Evolutionary conservation across 2,797 vertebrate species (phyloP).

Genomic region (Cossypha heuglini): DNA sequence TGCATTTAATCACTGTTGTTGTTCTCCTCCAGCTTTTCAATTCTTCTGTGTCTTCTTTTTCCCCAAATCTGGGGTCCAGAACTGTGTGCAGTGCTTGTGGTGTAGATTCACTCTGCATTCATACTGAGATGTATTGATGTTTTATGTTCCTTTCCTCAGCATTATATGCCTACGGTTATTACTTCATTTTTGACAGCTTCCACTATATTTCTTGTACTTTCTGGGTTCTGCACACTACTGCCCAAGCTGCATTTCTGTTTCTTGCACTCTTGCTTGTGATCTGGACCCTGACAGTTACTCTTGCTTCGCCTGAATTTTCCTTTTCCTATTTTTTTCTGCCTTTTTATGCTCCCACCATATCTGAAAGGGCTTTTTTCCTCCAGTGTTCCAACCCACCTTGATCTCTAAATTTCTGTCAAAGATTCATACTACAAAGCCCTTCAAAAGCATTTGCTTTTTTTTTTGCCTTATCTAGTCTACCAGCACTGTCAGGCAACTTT

Average conservation of each 20-base stretch:
- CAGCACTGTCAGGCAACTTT: constrained; percentile 46
- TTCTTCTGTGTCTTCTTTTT: not conserved
- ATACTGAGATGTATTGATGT: not conserved
- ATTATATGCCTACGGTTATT: not conserved
- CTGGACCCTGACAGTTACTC: not conserved
- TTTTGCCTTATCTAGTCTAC: constrained; percentile 18
- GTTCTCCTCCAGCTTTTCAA: not conserved
- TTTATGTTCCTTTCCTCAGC: not conserved
- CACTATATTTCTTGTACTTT: not conserved
- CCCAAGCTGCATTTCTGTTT: not conserved
- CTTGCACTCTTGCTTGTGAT: not conserved
- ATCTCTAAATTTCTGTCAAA: constrained; percentile 36
- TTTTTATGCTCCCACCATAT: not conserved
- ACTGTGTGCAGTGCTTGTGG: not conserved
- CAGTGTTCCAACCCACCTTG: constrained; percentile 13
- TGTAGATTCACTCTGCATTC: not conserved
- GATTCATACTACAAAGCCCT: constrained; percentile 30
- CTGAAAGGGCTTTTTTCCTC: constrained; percentile 26
- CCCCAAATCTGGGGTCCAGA: not conserved
- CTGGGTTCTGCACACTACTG: not conserved
- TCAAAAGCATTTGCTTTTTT: constrained; percentile 40
- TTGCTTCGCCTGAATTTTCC: not conserved
- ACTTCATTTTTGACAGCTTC: constrained; percentile 11
- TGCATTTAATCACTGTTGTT: not conserved
- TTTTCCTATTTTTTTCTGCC: not conserved